Evolutionary conservation across 2,113 vertebrate species (phyloP).

Genomic region (Tringa solitaria): DNA sequence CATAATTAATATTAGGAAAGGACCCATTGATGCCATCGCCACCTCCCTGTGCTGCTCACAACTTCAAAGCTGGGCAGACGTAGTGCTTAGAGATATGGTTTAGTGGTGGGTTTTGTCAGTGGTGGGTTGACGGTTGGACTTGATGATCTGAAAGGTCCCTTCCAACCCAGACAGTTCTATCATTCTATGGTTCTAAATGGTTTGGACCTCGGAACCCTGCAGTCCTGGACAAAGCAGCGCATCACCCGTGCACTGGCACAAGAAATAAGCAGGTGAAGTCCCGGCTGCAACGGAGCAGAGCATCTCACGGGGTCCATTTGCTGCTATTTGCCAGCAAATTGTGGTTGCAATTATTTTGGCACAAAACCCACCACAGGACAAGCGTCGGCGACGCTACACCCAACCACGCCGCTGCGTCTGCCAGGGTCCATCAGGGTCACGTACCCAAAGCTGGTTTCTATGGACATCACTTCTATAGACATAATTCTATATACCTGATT

Average conservation of each 20-base stretch:
- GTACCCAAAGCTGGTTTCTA: not conserved
- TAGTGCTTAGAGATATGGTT: too few species aligned
- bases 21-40: not conserved
- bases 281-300: not conserved
- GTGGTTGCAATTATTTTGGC: not conserved
- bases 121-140: too few species aligned
- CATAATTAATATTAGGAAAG: not conserved
- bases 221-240: not conserved
- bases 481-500: too few species aligned
- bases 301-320: not conserved
- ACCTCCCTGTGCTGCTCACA: not conserved
- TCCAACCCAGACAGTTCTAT: too few species aligned
- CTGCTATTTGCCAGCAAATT: slow-evolving; percentile 1
- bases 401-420: not conserved
- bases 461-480: too few species aligned
- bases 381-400: fast-evolving
- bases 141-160: too few species aligned
- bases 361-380: not conserved
- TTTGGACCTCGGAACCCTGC: not conserved
- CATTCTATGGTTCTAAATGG: not conserved
- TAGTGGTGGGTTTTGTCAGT: too few species aligned
- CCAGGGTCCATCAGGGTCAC: fast-evolving
- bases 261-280: not conserved
- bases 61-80: too few species aligned
- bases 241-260: not conserved